Conservation (phyloP, 1,140 invertebrate genomes). For the Thalassaphorura encarpata region DNA sequence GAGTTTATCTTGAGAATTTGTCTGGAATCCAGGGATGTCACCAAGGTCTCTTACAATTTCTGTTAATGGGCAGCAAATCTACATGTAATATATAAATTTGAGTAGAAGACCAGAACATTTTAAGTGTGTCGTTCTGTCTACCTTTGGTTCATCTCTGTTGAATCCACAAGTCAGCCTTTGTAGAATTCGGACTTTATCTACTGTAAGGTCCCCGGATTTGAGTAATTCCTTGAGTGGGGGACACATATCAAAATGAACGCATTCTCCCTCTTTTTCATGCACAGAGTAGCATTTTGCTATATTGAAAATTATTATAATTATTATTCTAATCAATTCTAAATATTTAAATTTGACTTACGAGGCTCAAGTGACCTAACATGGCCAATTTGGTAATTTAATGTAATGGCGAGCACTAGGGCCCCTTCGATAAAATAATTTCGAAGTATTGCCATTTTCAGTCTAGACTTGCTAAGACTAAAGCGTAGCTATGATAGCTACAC, state of each 20-base stretch:
- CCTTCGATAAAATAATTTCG: too few relatives aligned
- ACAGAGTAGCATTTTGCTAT: not conserved
- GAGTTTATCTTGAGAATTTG: not conserved
- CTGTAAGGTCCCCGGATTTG: slow-evolving; percentile 4
- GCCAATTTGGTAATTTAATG: too few relatives aligned
- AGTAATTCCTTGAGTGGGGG: slow-evolving; percentile 10
- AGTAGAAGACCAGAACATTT: not conserved
- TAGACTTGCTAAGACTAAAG: too few relatives aligned
- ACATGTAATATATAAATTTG: not conserved
- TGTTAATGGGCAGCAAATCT: slow-evolving; percentile 12
- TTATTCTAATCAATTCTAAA: too few relatives aligned
- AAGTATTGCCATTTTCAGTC: too few relatives aligned
- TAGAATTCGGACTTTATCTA: slow-evolving; percentile 10
- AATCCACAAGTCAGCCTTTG: slow-evolving; percentile 19
- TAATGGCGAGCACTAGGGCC: too few relatives aligned
- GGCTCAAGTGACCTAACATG: too few relatives aligned
- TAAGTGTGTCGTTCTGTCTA: not conserved
- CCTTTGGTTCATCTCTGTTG: slow-evolving; percentile 11
- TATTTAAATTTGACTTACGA: too few relatives aligned
- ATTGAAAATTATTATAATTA: too few relatives aligned
- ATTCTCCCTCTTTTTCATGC: slow-evolving; percentile 7
- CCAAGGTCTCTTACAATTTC: not conserved
- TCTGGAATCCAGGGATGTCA: not conserved
- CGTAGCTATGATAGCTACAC: too few relatives aligned
- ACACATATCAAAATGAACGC: slow-evolving; percentile 18